These are phyloP conservation scores for Microplitis deprimator DNA, from an alignment of 2,888 invertebrate species.

Conservation along the genomic window DNA sequence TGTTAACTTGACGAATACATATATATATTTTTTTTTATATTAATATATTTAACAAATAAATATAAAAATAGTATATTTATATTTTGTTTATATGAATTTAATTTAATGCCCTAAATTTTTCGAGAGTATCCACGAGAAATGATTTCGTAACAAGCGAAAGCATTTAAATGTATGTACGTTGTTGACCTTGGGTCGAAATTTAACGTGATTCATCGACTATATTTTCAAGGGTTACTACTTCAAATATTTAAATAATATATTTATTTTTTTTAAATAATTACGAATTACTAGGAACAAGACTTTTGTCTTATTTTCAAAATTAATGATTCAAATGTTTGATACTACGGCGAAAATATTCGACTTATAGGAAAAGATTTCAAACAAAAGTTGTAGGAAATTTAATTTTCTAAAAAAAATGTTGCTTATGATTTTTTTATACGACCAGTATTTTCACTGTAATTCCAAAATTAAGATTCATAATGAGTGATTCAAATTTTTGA, in stretches of 20 bases:
- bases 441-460: too few species aligned
- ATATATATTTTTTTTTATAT: neutral
- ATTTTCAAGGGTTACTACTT: constrained; percentile 5
- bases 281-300: neutral
- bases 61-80: neutral
- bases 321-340: too few species aligned
- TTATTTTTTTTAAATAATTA: too few species aligned
- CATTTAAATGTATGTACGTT: constrained; percentile 20
- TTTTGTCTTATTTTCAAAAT: too few species aligned
- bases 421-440: too few species aligned
- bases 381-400: too few species aligned
- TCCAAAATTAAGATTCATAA: too few species aligned
- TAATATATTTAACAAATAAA: neutral
- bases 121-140: neutral
- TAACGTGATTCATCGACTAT: neutral
- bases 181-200: constrained; percentile 43
- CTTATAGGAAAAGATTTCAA: too few species aligned
- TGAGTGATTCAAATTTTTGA: too few species aligned
- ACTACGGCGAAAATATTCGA: too few species aligned
- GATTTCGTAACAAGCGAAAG: neutral
- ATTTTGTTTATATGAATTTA: neutral
- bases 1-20: neutral
- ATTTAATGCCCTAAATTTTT: constrained; percentile 39
- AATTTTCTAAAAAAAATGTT: too few species aligned
- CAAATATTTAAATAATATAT: constrained; percentile 1